Evolutionary conservation across 2,113 vertebrate species (phyloP).

Genomic region (Panthera tigris): DNA sequence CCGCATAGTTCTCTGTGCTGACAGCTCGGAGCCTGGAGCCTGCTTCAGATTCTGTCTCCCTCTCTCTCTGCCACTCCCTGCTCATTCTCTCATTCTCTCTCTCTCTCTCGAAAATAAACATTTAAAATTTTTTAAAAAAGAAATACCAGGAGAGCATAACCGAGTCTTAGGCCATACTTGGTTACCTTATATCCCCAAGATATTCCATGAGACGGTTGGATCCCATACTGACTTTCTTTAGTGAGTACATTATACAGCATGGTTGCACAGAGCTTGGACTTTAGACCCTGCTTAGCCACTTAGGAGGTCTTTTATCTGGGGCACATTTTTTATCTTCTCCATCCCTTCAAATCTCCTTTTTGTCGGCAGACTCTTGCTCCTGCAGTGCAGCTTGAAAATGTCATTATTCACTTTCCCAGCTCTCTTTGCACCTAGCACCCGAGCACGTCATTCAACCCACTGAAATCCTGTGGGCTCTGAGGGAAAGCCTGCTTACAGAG

Average conservation of each 20-base stretch:
- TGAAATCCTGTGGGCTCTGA: background rate
- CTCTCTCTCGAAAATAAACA: no score
- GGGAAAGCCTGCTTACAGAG: background rate
- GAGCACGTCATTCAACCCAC: background rate
- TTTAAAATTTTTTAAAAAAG: background rate
- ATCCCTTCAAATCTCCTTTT: background rate
- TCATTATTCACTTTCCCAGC: background rate
- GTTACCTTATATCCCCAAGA: background rate
- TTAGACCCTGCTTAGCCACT: background rate
- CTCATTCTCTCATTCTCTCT: no score
- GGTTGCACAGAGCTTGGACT: background rate
- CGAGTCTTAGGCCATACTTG: background rate
- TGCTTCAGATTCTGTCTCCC: no score
- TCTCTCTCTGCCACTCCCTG: no score
- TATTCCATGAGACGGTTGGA: background rate
- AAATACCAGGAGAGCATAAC: background rate
- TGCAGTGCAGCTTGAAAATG: background rate
- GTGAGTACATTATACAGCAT: background rate
- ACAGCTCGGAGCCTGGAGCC: no score
- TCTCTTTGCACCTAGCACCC: background rate
- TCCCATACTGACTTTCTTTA: background rate
- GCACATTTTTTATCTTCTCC: background rate
- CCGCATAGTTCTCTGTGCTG: no score
- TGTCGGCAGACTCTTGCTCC: background rate
- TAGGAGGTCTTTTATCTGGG: background rate